Percentiles rank a stretch among this genome's conserved stretches.
Evolutionary conservation across 2,113 vertebrate genomes (phyloP).

Genomic region (Chinchilla lanigera): DNA sequence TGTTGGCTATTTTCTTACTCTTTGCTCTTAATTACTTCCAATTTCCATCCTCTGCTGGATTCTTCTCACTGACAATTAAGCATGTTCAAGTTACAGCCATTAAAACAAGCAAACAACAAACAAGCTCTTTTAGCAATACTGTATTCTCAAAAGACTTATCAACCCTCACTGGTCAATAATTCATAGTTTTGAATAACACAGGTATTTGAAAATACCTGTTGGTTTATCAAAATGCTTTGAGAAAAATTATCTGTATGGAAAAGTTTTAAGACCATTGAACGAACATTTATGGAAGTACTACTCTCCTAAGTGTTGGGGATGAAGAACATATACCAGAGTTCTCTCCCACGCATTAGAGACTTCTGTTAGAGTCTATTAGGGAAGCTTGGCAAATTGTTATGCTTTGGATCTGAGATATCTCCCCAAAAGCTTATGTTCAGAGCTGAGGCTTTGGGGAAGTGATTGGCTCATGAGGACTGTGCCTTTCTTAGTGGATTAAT

Average conservation of each 20-base stretch:
- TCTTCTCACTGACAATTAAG: not conserved
- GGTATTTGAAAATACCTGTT: not conserved
- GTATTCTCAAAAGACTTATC: not conserved
- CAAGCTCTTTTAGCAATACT: not conserved
- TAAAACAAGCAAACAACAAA: conserved; percentile 1
- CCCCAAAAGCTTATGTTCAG: not conserved
- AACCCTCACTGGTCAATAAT: not conserved
- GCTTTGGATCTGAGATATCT: not conserved
- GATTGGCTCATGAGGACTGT: not conserved
- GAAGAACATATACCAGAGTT: not conserved
- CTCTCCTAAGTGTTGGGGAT: not conserved
- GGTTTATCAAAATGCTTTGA: conserved; percentile 3
- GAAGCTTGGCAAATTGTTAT: not conserved
- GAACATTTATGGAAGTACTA: not conserved
- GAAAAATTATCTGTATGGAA: not conserved
- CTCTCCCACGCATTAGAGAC: not conserved
- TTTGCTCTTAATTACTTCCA: not conserved
- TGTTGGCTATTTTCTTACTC: not conserved
- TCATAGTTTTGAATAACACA: not conserved
- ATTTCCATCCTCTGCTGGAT: not conserved
- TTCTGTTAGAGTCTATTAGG: not conserved
- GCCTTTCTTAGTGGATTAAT: not conserved
- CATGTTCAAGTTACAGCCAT: not conserved
- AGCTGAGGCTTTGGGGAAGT: not conserved
- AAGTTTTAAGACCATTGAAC: not conserved